These are phyloP conservation scores for Rhizoglyphus robini DNA, from an alignment of 1,140 invertebrate species.

Conservation along the genomic window DNA sequence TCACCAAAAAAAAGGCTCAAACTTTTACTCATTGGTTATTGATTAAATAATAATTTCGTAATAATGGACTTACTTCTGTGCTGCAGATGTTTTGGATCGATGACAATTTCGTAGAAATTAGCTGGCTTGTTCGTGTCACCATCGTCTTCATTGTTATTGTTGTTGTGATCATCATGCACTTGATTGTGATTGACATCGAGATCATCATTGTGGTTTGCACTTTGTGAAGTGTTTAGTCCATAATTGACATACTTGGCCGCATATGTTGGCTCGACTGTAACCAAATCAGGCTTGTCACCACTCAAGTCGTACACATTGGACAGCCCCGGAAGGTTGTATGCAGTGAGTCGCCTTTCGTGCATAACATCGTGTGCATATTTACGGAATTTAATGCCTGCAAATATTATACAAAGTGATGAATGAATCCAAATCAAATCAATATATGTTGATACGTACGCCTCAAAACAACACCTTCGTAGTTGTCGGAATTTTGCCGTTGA, in stretches of 20 bases:
- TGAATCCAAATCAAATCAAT: no score
- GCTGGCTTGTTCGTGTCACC: not conserved
- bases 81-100: not conserved
- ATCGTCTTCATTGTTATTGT: not conserved
- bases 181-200: not conserved
- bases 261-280: no score
- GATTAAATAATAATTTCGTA: not conserved
- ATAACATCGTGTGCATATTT: not conserved
- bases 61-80: not conserved
- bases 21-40: no score
- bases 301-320: no score
- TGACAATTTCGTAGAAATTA: not conserved
- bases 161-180: not conserved
- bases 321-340: not conserved
- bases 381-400: not conserved
- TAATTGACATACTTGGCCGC: not conserved
- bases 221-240: not conserved
- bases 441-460: not conserved
- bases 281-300: no score
- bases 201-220: not conserved
- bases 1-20: no score
- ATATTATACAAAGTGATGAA: not conserved
- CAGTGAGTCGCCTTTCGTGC: not conserved
- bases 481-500: not conserved
- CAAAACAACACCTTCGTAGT: constrained; percentile 8